Evolutionary conservation across 2,888 invertebrate genomes (phyloP).

Genomic region (Drosophila macrothrix): DNA sequence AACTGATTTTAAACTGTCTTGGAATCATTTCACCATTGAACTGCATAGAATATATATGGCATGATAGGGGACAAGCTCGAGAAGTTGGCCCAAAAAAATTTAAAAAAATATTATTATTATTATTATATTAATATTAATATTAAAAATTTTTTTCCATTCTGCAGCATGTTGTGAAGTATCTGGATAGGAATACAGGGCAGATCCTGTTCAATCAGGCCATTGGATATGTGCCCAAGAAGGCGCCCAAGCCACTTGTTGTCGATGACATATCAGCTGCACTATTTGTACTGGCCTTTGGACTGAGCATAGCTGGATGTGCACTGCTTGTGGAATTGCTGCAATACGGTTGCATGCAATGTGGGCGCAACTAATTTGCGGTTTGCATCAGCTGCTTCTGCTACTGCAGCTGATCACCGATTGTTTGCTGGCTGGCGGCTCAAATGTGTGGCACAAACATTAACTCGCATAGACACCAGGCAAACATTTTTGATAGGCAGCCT

Average conservation of each 20-base stretch:
- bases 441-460: slow-evolving; percentile 45
- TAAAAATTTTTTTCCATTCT: background rate
- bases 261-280: slow-evolving; percentile 82
- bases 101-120: background rate
- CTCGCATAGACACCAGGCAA: slow-evolving; percentile 22
- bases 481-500: slow-evolving; percentile 36
- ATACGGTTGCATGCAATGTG: slow-evolving; percentile 26
- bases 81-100: no score
- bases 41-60: no score
- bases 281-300: slow-evolving; percentile 78
- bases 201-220: slow-evolving; percentile 67
- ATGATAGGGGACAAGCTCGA: background rate
- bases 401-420: slow-evolving; percentile 47
- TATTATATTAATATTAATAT: background rate
- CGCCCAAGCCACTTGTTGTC: slow-evolving; percentile 75
- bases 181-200: slow-evolving; percentile 78
- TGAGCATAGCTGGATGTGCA: slow-evolving; percentile 61
- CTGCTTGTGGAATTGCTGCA: slow-evolving; percentile 68
- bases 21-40: no score
- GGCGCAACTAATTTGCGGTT: slow-evolving; percentile 58
- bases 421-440: slow-evolving; percentile 43
- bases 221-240: slow-evolving; percentile 67
- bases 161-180: slow-evolving; percentile 67
- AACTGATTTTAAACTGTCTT: no score
- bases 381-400: slow-evolving; percentile 11